Conservation (phyloP, 1,140 invertebrate genomes). For the Brachionus paranguensis region DNA sequence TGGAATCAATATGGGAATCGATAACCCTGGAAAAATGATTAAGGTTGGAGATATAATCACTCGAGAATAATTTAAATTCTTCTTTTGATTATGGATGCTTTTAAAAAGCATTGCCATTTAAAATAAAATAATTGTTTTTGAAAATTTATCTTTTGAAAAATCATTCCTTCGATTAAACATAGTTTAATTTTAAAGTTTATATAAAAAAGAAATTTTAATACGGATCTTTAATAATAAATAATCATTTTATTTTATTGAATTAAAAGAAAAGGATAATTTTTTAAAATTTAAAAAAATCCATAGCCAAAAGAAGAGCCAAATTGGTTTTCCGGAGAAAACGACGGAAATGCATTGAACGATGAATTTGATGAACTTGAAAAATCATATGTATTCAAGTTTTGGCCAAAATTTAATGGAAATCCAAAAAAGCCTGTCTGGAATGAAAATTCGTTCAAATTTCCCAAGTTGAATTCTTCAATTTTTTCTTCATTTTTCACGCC, state of each 20-base stretch:
- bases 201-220: no score
- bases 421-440: background rate
- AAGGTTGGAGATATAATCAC: background rate
- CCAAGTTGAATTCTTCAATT: background rate
- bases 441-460: background rate
- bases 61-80: background rate
- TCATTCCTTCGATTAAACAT: no score
- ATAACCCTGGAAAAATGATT: background rate
- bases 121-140: no score
- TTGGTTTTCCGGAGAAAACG: background rate
- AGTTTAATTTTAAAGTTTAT: no score
- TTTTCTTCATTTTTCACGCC: background rate
- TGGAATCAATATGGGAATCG: conserved; percentile 13
- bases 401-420: background rate
- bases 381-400: background rate
- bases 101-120: no score
- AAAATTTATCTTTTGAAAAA: no score
- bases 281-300: background rate
- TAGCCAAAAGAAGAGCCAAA: background rate
- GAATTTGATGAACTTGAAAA: background rate
- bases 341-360: background rate
- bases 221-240: no score
- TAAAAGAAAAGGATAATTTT: background rate
- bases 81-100: background rate
- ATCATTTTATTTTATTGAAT: background rate